Conservation (phyloP, 2,888 invertebrate species). For the Ochropleura leucogaster region DNA sequence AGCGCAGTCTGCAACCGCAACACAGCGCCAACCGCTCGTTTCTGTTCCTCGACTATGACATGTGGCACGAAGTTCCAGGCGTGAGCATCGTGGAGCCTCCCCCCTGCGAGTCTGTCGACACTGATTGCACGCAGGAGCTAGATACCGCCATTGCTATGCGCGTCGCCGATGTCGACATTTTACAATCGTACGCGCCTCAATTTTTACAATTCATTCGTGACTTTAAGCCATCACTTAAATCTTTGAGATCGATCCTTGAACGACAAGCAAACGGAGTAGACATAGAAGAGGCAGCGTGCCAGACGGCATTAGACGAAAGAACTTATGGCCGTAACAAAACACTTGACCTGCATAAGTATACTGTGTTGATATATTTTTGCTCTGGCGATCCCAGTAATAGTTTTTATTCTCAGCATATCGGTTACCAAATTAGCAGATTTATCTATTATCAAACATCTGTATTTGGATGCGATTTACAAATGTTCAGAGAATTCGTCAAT, state of each 20-base stretch:
- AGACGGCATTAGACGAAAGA: background rate
- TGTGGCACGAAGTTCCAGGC: constrained; percentile 39
- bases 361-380: background rate
- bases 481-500: background rate
- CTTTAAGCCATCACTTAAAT: constrained; percentile 29
- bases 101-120: constrained; percentile 17
- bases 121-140: constrained; percentile 32
- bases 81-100: constrained; percentile 46
- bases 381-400: background rate
- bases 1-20: background rate
- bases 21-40: constrained; percentile 42
- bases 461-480: background rate
- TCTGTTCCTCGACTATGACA: constrained; percentile 60
- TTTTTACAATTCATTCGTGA: constrained; percentile 30
- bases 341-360: background rate
- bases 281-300: constrained; percentile 47
- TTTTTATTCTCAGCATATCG: background rate
- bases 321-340: rapidly evolving
- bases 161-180: constrained; percentile 30
- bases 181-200: constrained; percentile 26
- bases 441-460: background rate
- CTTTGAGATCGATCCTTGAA: constrained; percentile 41
- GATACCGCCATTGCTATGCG: constrained; percentile 52
- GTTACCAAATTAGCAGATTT: rapidly evolving
- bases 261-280: constrained; percentile 18